These are phyloP conservation scores for Aphodius granarius DNA, from an alignment of 2,888 invertebrate genomes.

Conservation along the genomic window DNA sequence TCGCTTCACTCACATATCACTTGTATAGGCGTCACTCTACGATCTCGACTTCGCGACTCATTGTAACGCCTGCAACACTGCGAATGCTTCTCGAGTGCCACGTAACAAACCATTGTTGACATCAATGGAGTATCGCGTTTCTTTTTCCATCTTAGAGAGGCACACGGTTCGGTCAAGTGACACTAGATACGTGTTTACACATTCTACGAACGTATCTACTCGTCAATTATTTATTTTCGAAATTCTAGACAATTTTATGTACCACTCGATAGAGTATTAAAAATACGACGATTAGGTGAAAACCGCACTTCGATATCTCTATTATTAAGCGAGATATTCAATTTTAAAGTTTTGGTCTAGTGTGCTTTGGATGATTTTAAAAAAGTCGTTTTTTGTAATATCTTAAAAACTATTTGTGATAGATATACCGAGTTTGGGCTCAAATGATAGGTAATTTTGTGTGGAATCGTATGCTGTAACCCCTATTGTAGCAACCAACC, in stretches of 20 bases:
- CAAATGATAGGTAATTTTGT: neutral
- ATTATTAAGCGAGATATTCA: neutral
- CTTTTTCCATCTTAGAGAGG: neutral
- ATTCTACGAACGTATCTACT: neutral
- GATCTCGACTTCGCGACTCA: neutral
- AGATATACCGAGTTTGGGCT: neutral
- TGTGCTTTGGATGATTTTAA: neutral
- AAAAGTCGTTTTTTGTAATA: neutral
- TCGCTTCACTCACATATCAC: neutral
- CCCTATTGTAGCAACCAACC: neutral
- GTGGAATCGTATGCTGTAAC: neutral
- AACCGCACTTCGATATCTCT: neutral
- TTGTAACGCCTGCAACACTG: neutral
- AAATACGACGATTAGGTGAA: neutral
- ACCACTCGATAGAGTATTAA: neutral
- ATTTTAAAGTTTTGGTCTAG: neutral
- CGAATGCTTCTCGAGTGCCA: neutral
- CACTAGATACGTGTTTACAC: neutral
- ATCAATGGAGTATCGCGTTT: neutral
- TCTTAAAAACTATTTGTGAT: neutral
- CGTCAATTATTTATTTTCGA: neutral
- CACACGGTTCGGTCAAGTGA: slow-evolving; percentile 2
- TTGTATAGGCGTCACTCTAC: neutral
- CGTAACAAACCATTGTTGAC: slow-evolving; percentile 12
- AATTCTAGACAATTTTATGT: neutral